Base-by-base conservation (phyloP, 1,140 invertebrate genomes). In the Aphaenogaster floridana region DNA sequence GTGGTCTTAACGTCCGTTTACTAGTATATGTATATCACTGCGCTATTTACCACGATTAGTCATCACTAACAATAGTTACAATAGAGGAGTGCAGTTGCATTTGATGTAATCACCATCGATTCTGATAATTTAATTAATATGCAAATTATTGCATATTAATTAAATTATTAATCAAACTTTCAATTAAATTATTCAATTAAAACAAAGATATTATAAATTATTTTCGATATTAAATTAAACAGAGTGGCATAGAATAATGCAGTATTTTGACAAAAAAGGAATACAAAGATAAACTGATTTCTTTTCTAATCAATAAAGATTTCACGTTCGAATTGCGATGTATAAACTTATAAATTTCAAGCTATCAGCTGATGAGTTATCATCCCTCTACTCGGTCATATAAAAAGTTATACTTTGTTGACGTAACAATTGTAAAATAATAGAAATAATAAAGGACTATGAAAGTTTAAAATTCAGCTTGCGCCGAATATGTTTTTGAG, bases 1-100 rank as follows among this genome's bases (percentile, higher is more conserved):
- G 52, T 83, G 54, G 52, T 83, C 78, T 83, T 83, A 83, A 83
- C 52, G 42, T 83, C 39, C 21, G 17, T 83, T 57, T 71, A 45
- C 66, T 45, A 6, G 39, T 71, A 48, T 57, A 36, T 71, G 36
- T 57, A 36, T 34, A 59, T 17, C 17, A 48, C 42, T 48, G 54
- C 17, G 15, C 28, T 17, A 72, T 69, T 81, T 81, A 48, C 36
- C 15, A 13, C 17, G 42, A 61, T 72, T n/a, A 61, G 42, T 45
- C 48, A 13, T 61, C n/a, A 74, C 2, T 72, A 50, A 71, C 28
- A 61, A n/a, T 3, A 36, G 21, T 17, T 69, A 11, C 9, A 76
- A 6, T 45, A 64, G 15, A 28, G 15, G 0, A 76, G 50, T 61
- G 21, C 50, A 50, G 4, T 84, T 21, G 13, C 42, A 15, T 61